A percentile compares a stretch with the other conserved stretches of the same genome.
Conservation (phyloP, 2,888 invertebrate genomes). For the Ormyrus pomaceus region DNA sequence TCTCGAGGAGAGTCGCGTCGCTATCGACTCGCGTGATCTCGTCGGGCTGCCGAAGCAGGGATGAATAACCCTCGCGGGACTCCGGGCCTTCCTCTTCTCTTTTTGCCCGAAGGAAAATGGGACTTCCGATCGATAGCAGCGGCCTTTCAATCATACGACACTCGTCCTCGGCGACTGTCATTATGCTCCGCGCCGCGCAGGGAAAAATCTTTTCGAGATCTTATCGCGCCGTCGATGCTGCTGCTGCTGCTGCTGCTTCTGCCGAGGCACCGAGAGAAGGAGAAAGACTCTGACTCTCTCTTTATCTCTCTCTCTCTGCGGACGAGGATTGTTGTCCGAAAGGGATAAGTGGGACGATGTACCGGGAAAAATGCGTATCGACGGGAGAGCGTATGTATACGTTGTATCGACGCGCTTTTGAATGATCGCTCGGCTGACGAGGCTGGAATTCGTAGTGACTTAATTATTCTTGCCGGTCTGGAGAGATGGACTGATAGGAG, state of each 20-base stretch:
- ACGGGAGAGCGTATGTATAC: neutral
- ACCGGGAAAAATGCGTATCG: neutral
- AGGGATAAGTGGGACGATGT: neutral
- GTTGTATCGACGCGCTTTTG: slow-evolving; percentile 14
- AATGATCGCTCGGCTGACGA: slow-evolving; percentile 15
- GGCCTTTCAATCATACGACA: slow-evolving; percentile 71
- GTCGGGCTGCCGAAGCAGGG: slow-evolving; percentile 1
- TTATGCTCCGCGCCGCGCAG: slow-evolving; percentile 1
- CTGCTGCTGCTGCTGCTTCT: neutral
- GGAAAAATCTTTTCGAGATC: neutral
- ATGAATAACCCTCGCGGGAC: slow-evolving; percentile 32
- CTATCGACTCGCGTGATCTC: slow-evolving; percentile 34
- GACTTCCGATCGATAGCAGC: slow-evolving; percentile 69
- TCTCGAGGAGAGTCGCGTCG: neutral
- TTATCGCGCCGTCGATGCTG: neutral
- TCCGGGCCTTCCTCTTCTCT: neutral
- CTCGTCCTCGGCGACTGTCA: slow-evolving; percentile 55
- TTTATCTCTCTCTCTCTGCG: neutral
- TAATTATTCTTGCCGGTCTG: neutral
- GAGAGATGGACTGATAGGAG: too few species aligned
- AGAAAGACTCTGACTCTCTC: neutral
- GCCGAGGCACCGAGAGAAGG: neutral
- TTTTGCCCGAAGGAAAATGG: slow-evolving; percentile 59
- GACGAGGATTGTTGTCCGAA: neutral
- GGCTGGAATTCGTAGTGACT: slow-evolving; percentile 13